Evolutionary conservation across 2,797 vertebrate species (phyloP).

Genomic region (Cynopterus sphinx): DNA sequence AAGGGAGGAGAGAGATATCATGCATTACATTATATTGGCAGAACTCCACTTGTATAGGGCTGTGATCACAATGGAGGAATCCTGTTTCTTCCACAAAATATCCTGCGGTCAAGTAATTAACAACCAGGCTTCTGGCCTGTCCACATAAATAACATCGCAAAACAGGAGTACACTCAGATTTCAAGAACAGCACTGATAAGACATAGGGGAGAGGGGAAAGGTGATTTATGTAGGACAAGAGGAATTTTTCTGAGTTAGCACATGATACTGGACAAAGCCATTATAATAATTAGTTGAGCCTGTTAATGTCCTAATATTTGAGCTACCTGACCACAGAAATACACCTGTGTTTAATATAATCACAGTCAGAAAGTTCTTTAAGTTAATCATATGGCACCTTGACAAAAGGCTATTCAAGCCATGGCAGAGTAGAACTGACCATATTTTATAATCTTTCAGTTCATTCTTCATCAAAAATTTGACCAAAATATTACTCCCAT

Average conservation of each 20-base stretch:
- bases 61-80: background rate
- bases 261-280: background rate
- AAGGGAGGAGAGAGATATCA: background rate
- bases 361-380: background rate
- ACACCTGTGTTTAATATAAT: conserved; percentile 1
- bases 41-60: background rate
- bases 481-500: conserved; percentile 30
- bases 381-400: background rate
- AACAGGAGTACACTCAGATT: background rate
- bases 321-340: background rate
- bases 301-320: background rate
- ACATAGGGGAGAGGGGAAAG: background rate
- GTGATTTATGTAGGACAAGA: background rate
- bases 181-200: background rate
- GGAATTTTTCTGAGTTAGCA: background rate
- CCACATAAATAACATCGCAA: background rate
- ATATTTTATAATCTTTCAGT: conserved; percentile 22
- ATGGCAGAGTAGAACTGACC: background rate
- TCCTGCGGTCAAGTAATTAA: background rate
- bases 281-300: background rate
- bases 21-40: background rate
- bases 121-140: background rate
- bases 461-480: conserved; percentile 47
- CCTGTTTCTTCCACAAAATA: background rate
- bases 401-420: conserved; percentile 3